Evolutionary conservation across 37 sponge, comb jelly and placozoan species (phyloP).

Genomic region (Chondrilla cf. caribensis): DNA sequence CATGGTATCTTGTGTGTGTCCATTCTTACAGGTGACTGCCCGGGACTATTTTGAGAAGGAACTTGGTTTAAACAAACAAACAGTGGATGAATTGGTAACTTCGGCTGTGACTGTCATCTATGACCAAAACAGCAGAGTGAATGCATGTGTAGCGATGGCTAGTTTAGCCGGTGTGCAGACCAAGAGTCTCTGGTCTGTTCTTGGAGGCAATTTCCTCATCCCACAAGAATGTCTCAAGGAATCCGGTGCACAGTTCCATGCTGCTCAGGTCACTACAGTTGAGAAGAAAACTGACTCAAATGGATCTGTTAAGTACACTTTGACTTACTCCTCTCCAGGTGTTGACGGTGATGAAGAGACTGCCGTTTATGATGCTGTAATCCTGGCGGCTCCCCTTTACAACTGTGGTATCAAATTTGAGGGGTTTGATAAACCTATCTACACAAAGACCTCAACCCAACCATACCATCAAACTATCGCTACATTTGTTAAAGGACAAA

Average conservation of each 20-base stretch:
- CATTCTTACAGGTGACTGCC: too few species aligned
- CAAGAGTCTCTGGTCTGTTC: conserved; percentile 67
- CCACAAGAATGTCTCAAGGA: conserved; percentile 51
- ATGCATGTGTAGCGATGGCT: conserved; percentile 65
- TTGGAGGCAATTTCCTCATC: conserved; percentile 75
- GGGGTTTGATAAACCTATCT: conserved; percentile 47
- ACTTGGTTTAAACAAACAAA: conserved; percentile 32
- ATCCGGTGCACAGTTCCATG: conserved; percentile 54
- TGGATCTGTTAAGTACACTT: conserved; percentile 23
- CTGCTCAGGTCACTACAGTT: conserved; percentile 41
- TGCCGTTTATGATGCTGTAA: conserved; percentile 66
- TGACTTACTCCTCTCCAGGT: background rate
- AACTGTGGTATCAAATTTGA: conserved; percentile 46
- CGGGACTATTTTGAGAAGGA: conserved; percentile 33
- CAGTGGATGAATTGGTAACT: conserved; percentile 64
- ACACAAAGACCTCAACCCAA: conserved; percentile 41
- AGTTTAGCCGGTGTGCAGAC: conserved; percentile 74
- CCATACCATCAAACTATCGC: conserved; percentile 77
- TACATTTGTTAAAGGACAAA: conserved; percentile 62
- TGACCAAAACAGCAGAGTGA: conserved; percentile 48
- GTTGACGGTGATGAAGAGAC: background rate
- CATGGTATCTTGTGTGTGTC: too few species aligned
- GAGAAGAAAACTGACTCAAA: background rate
- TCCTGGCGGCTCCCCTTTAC: conserved; percentile 72
- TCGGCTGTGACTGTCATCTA: conserved; percentile 68